Evolutionary conservation across 2,888 invertebrate genomes (phyloP), one percentile per base, ranked within the genome.

Genomic region (Drosophila maculinotata): DNA sequence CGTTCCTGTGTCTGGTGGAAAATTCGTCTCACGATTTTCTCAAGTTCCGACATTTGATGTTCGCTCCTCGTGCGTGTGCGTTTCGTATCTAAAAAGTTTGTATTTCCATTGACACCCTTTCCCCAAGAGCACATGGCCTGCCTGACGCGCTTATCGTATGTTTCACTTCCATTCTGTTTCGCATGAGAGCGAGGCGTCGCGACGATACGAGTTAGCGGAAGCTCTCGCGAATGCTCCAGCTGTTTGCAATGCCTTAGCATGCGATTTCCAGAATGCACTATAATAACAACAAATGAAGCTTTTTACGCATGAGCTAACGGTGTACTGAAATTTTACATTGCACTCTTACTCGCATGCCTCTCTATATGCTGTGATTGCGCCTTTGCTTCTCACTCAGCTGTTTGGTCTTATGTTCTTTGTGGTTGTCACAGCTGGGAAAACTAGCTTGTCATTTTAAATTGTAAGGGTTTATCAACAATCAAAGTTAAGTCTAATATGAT

Each of bases 101-200:
- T 54, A 69, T 65, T 87, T 87, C 89, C 87, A 87, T 79, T 87
- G 87, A 87, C 89, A 89, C 83, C 77, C 80, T 83, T 79, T 82
- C 56, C 69, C 81, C 74, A 62, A 64, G 36, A 48, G 63, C 67
- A 52, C 54, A 39, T 59, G 52, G 38, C 31, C 10, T 33, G 60
- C 39, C 48, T 15, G 35, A 45, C 45, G 38, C 54, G 41, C 48
- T 41, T 47, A 33, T 38, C 28, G 45, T 12, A 9, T 62, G 65
- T 83, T 74, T 42, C 79, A 44, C 33, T 71, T 48, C 58, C 76
- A 58, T 7, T 60, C 2, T 23, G 63, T 70, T 65, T 36, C 57
- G 6, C 15, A 4, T 2, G 10, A 68, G n/a, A n/a, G n/a, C n/a
- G n/a, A n/a, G n/a, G n/a, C n/a, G n/a, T n/a, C n/a, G n/a, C n/a